A percentile compares a stretch with the other conserved stretches of the same genome.
Conservation (phyloP, 2,888 invertebrate genomes). For the Drosophila sordidapex region DNA sequence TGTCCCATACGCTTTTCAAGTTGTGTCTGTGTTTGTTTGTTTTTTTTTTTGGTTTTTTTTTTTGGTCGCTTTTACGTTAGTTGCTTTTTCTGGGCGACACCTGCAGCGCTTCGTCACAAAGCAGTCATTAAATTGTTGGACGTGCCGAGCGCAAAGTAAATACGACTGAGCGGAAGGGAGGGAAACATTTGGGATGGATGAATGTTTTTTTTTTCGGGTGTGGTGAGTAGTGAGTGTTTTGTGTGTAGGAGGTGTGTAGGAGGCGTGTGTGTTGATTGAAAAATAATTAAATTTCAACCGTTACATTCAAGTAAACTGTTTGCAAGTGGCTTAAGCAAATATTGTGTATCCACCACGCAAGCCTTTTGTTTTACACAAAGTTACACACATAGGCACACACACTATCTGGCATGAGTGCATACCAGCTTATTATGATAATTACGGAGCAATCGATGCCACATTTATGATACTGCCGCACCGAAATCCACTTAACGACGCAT, state of each 20-base stretch:
- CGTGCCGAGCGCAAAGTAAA: constrained; percentile 33
- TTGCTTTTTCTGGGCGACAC: constrained; percentile 18
- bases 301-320: constrained; percentile 17
- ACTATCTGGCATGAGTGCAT: background rate
- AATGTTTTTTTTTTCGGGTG: background rate
- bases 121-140: constrained; percentile 42
- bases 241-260: background rate
- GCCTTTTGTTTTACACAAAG: constrained; percentile 20
- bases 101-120: constrained; percentile 36
- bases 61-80: background rate
- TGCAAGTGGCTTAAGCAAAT: constrained; percentile 36
- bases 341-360: constrained; percentile 29
- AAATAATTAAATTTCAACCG: constrained; percentile 32
- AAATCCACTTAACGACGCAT: constrained; percentile 58
- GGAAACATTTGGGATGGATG: background rate
- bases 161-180: constrained; percentile 8
- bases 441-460: constrained; percentile 58
- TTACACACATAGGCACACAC: background rate
- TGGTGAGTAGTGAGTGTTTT: background rate
- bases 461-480: constrained; percentile 42
- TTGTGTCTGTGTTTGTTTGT: background rate
- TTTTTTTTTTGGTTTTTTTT: background rate
- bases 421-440: constrained; percentile 62
- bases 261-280: constrained; percentile 26
- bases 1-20: background rate